These are phyloP conservation scores for Synanthedon andrenaeformis DNA, from an alignment of 2,888 invertebrate genomes.

Conservation along the genomic window DNA sequence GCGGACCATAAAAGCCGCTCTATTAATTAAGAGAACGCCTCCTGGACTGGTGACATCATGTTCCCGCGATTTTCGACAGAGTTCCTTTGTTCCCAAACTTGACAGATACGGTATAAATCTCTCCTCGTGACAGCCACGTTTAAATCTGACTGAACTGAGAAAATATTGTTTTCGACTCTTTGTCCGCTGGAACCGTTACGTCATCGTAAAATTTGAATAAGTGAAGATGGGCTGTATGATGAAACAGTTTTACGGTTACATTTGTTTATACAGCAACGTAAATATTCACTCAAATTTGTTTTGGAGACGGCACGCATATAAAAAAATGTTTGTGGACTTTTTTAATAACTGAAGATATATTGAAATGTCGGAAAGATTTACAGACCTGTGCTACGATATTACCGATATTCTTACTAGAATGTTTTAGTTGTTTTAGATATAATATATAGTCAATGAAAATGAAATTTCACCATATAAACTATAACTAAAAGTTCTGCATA, in stretches of 20 bases:
- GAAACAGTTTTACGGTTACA: slow-evolving; percentile 49
- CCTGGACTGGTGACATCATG: slow-evolving; percentile 52
- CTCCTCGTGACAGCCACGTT: slow-evolving; percentile 46
- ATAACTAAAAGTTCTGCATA: too few relatives aligned
- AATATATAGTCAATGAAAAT: too few relatives aligned
- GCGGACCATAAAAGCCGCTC: slow-evolving; percentile 43
- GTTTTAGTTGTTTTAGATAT: too few relatives aligned
- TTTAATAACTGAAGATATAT: too few relatives aligned
- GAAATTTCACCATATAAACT: too few relatives aligned
- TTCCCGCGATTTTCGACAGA: slow-evolving; percentile 44
- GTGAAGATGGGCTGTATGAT: slow-evolving; percentile 34
- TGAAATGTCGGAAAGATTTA: too few relatives aligned
- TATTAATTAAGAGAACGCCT: slow-evolving; percentile 43
- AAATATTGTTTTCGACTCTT: slow-evolving; percentile 51
- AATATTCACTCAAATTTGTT: slow-evolving; percentile 38
- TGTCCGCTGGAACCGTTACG: slow-evolving; percentile 23
- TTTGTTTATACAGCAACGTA: slow-evolving; percentile 56
- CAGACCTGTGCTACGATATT: too few relatives aligned
- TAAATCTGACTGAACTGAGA: slow-evolving; percentile 39
- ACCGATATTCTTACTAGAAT: too few relatives aligned
- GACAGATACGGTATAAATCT: slow-evolving; percentile 61
- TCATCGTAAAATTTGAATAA: slow-evolving; percentile 9
- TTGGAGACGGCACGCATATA: slow-evolving; percentile 16
- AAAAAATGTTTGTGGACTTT: background rate
- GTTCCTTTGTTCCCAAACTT: slow-evolving; percentile 52